Evolutionary conservation across 1,140 invertebrate species (phyloP), one percentile per base, ranked within the genome.

Genomic region (Diplogasteroides magnus): DNA sequence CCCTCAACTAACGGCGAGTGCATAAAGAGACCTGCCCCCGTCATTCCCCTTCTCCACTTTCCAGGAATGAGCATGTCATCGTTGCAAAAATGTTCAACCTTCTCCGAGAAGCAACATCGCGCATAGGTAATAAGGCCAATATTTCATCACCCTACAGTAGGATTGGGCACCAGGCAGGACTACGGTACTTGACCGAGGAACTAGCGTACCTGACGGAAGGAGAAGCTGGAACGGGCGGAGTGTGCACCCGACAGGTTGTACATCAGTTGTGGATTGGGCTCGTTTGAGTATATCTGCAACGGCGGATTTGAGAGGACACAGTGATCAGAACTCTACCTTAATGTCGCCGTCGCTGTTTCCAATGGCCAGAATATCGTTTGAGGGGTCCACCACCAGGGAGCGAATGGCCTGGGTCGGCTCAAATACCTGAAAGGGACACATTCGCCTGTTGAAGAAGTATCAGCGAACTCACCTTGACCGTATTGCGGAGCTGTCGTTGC

Each of bases 331-430:
- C 19, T 11, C 68, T 84, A 96, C 94, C 89, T 98, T 98, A 74
- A 98, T 95, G 85, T 98, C 94, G 27, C 96, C 96, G 85, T 98
- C 95, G n/a, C 93, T 91, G 55, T 94, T 92, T 37, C 95, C 96
- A 66, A 94, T 94, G 11, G 93, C 93, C 84, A 97, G 97, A 84
- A 91, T 92, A 84, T 98, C 94, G 86, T 72, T 64, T 6, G 59
- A 68, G 0, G 92, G 91, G 86, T 98, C 93, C 14, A 97, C 86
- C 32, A 93, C 90, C 72, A 98, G 87, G 83, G 93, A 95, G 85
- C 96, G 96, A 62, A 98, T 90, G 65, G 93, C 89, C 57, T 70
- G 77, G 55, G 63, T 72, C 11, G 61, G 64, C 57, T 86, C 85
- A 69, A 86, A 85, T 1, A 84, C 37, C 37, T 48, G 37, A 48